phyloP scores from a whole-genome alignment of 2,888 invertebrate genomes.

The Alloscopus bannaensis region DNA sequence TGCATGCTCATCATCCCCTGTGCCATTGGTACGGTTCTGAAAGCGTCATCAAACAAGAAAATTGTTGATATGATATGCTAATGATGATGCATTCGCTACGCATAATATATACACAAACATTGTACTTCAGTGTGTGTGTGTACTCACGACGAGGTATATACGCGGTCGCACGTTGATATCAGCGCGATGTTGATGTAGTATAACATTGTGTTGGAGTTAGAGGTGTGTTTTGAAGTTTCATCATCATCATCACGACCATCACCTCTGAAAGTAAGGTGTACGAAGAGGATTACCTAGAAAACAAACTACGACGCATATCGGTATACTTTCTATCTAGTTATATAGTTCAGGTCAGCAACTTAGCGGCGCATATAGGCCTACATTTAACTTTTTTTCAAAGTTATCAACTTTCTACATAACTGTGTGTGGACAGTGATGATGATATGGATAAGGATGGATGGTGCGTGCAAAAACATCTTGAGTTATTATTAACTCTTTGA shows the following conservation, averaged over 20 bases:
- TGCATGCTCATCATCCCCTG: no score
- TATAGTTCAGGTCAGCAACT: conserved; percentile 63
- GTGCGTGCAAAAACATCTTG: no score
- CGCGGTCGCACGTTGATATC: not conserved
- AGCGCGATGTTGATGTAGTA: no score
- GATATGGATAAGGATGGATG: no score
- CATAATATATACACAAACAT: no score
- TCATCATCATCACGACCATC: not conserved
- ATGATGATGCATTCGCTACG: no score
- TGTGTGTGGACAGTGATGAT: not conserved
- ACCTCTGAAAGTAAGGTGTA: not conserved
- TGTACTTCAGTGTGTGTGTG: not conserved
- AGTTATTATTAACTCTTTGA: no score
- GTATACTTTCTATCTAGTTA: conserved; percentile 49
- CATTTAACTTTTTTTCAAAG: conserved; percentile 26
- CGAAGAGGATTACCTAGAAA: conserved; percentile 25
- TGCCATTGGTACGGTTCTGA: no score
- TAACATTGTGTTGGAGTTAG: no score
- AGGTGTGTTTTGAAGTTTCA: not conserved
- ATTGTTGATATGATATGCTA: no score
- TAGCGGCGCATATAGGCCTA: conserved; percentile 52
- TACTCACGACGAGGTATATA: not conserved
- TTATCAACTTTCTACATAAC: conserved; percentile 40
- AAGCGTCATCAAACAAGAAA: no score
- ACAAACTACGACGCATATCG: conserved; percentile 50